phyloP scores from a whole-genome alignment of 2,888 invertebrate species.

The Ischnus inquisitorius region DNA sequence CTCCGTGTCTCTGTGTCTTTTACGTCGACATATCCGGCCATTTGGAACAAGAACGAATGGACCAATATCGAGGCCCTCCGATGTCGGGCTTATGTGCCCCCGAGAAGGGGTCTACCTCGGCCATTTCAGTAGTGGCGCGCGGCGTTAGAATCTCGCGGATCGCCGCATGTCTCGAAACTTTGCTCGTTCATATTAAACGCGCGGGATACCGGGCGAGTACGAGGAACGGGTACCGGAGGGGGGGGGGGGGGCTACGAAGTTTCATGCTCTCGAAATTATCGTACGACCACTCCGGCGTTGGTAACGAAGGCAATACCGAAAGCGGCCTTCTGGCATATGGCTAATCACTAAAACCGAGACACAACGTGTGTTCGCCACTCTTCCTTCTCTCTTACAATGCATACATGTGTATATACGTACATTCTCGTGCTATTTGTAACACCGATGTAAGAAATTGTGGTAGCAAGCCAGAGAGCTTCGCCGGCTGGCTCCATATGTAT shows the following conservation, averaged over 20 bases:
- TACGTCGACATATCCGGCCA: constrained; percentile 35
- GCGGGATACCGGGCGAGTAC: background rate
- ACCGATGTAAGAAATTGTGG: constrained; percentile 40
- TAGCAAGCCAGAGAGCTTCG: constrained; percentile 22
- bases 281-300: constrained; percentile 31
- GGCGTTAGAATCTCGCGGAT: constrained; percentile 35
- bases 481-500: constrained; percentile 19
- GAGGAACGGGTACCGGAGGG: background rate
- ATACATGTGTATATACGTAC: background rate
- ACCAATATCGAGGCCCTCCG: constrained; percentile 49
- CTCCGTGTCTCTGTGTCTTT: constrained; percentile 13
- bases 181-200: constrained; percentile 62
- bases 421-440: background rate
- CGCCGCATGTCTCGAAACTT: constrained; percentile 61
- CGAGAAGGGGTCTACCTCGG: constrained; percentile 11
- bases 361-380: background rate
- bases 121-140: constrained; percentile 34
- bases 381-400: background rate
- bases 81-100: constrained; percentile 35
- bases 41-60: constrained; percentile 56
- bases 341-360: constrained; percentile 50
- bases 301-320: constrained; percentile 13
- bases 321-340: constrained; percentile 47
- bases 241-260: constrained; percentile 32
- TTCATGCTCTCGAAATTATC: constrained; percentile 58